Percentiles rank a stretch among this genome's conserved stretches.
Conservation (phyloP, 1,140 invertebrate species). For the Ganaspis sp. region DNA sequence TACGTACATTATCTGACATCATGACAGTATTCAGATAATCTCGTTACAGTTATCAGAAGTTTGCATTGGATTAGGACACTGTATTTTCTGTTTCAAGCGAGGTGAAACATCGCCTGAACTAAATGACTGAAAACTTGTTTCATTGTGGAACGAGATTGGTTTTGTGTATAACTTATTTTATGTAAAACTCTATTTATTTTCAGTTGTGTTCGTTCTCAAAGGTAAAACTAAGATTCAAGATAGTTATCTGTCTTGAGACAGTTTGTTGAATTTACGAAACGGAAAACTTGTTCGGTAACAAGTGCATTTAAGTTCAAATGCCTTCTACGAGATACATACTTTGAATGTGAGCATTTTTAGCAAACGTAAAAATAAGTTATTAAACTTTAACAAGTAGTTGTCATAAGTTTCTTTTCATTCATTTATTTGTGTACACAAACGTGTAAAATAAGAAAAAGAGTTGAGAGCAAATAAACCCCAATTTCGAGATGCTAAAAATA, state of each 20-base stretch:
- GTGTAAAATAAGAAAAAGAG: too few relatives aligned
- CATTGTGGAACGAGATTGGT: not conserved
- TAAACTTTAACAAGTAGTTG: too few relatives aligned
- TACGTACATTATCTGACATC: slow-evolving; percentile 33
- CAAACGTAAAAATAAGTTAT: too few relatives aligned
- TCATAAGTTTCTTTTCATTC: too few relatives aligned
- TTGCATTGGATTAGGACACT: slow-evolving; percentile 61
- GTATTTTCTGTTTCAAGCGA: slow-evolving; percentile 46
- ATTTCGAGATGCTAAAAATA: too few relatives aligned
- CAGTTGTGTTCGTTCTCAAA: not conserved
- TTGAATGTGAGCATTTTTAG: not conserved
- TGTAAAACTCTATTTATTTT: not conserved
- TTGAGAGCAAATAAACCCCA: too few relatives aligned
- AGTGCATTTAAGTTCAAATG: not conserved
- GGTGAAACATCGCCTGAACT: slow-evolving; percentile 1
- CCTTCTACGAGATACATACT: not conserved
- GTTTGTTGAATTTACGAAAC: not conserved
- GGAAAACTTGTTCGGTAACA: not conserved
- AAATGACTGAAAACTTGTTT: slow-evolving; percentile 9
- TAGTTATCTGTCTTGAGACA: not conserved
- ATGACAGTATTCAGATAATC: slow-evolving; percentile 64
- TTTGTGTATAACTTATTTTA: slow-evolving; percentile 13
- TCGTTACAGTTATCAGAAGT: slow-evolving; percentile 63
- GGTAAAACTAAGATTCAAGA: slow-evolving; percentile 14
- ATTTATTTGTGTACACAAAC: too few relatives aligned